Base-by-base conservation (phyloP, 2,797 vertebrate genomes). In the Limosa lapponica region DNA sequence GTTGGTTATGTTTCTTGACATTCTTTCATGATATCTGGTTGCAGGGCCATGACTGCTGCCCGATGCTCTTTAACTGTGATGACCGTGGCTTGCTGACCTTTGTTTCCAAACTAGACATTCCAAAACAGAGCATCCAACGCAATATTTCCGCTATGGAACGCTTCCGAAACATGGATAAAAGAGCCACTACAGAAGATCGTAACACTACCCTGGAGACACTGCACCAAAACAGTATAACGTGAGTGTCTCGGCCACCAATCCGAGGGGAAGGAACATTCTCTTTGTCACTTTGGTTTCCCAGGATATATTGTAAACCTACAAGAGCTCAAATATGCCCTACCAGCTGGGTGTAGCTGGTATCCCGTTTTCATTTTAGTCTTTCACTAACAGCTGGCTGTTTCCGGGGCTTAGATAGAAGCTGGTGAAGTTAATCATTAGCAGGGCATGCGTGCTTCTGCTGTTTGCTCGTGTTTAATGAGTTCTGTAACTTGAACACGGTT, bases 111-210 rank as follows among this genome's bases (percentile, higher is more conserved):
- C 98, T 99, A 17, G 99, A 99, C 98, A 99, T 99, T 95, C 99
- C 99, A 43, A 99, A 99, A 97, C 99, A 99, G 98, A 99, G 99
- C 96, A 99, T 99, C 96, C 99, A 99, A 95, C 99, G 99, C 97
- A 99, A 99, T 91, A 99, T 99, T 97, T 99, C 99, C 0, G 99
- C 99, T 89, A 99, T 99, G 99, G 99, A 99, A 69, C 99, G 99
- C 96, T 99, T 99, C 98, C 99, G 99, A 84, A 99, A 99, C 98
- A 99, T 99, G 99, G 99, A 99, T 92, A 99, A 99, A 98, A 98
- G 99, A 97, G 99, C 99, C 97, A 99, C 99, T 32, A 99, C 99
- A 0, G 99, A 99, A 92, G 99, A 99, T 96, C 99, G 99, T 95
- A 99, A 99, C 97, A 99, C 99, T 32, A 98, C 98, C 78, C 97